phyloP scores from a whole-genome alignment of 2,113 vertebrate species.

The Agapornis roseicollis region DNA sequence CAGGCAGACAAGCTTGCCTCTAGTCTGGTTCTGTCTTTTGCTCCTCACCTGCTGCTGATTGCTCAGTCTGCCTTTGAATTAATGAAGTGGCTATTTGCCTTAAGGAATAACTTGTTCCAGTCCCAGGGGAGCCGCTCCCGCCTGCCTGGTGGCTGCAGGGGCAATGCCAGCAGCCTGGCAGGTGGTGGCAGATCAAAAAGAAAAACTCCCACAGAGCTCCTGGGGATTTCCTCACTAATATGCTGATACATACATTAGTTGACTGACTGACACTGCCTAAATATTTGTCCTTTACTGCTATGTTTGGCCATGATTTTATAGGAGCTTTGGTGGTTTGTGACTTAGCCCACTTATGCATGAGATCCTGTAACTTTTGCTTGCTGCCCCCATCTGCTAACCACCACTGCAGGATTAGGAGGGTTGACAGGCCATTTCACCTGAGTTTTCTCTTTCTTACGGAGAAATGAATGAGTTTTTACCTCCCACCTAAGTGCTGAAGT shows the following conservation, averaged over 20 bases:
- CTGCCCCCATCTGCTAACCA: neutral
- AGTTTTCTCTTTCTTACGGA: neutral
- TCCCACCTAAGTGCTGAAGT: neutral
- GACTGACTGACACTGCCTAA: slow-evolving; percentile 63
- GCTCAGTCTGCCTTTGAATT: neutral
- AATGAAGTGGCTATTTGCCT: slow-evolving; percentile 29
- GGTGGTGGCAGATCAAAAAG: slow-evolving; percentile 61
- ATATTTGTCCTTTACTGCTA: slow-evolving; percentile 61
- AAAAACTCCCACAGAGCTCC: slow-evolving; percentile 52
- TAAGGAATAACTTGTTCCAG: neutral
- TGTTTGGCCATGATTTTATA: slow-evolving; percentile 51
- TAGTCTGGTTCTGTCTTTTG: neutral
- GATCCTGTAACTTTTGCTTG: slow-evolving; percentile 4
- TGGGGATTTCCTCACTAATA: slow-evolving; percentile 66
- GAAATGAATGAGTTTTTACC: neutral
- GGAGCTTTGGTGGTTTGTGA: slow-evolving; percentile 49
- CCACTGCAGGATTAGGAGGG: neutral
- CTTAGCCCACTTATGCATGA: neutral
- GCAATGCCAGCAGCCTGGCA: slow-evolving; percentile 42
- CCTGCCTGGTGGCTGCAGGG: neutral
- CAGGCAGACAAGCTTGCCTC: neutral
- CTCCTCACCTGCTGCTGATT: neutral
- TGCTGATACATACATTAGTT: slow-evolving; percentile 57
- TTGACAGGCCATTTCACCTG: neutral
- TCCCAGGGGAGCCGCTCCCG: slow-evolving; percentile 3